A percentile compares a stretch with the other conserved stretches of the same genome.
Conservation (phyloP, 2,797 vertebrate genomes). For the Todus mexicanus region DNA sequence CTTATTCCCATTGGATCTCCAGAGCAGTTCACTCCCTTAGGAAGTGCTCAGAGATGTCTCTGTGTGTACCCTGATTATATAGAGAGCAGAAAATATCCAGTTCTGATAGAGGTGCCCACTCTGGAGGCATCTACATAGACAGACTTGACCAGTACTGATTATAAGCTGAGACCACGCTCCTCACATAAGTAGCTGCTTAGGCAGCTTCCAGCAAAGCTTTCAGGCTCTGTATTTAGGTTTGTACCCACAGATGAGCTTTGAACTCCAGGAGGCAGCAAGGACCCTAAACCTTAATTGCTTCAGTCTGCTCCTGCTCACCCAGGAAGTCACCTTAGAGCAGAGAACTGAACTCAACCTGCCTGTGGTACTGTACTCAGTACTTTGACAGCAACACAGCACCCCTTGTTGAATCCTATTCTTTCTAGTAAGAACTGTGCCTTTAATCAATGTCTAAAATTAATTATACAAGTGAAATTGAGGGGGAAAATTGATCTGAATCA, state of each 20-base stretch:
- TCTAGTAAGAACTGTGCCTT: background rate
- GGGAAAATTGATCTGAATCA: background rate
- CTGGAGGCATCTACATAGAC: background rate
- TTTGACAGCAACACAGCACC: background rate
- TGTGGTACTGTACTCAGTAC: background rate
- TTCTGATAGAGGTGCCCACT: background rate
- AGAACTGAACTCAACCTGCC: background rate
- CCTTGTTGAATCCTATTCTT: background rate
- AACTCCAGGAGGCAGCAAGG: background rate
- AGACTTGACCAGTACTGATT: background rate
- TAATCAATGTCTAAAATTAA: background rate
- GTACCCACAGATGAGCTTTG: background rate
- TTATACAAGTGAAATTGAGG: background rate
- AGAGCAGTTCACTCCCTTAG: background rate
- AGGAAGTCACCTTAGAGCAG: background rate
- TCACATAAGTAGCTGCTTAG: background rate
- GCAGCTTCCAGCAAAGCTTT: background rate
- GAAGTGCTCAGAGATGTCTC: background rate
- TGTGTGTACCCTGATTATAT: background rate
- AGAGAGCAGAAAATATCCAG: background rate
- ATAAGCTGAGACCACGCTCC: background rate
- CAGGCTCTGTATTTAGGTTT: background rate
- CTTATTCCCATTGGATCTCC: background rate
- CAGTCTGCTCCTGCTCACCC: background rate
- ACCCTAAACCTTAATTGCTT: background rate